phyloP scores from a whole-genome alignment of 2,113 vertebrate genomes.

The Elephas maximus region DNA sequence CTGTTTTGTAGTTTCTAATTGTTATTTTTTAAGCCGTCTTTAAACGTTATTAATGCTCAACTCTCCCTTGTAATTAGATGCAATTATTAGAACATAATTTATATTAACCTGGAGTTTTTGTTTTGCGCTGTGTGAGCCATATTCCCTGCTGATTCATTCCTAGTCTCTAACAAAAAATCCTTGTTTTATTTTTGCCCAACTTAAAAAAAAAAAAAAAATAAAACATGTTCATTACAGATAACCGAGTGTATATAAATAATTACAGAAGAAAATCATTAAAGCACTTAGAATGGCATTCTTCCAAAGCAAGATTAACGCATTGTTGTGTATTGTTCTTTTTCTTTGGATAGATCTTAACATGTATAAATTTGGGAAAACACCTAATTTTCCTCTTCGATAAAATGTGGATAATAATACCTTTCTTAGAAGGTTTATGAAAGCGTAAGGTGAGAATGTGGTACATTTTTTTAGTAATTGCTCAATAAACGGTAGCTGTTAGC shows the following conservation, averaged over 20 bases:
- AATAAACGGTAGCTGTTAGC: neutral
- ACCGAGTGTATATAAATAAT: neutral
- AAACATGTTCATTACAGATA: conserved; percentile 5
- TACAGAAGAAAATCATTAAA: conserved; percentile 20
- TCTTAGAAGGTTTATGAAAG: neutral
- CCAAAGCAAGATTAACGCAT: neutral
- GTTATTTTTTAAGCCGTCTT: conserved; percentile 44
- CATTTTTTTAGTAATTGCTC: neutral
- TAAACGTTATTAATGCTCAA: conserved; percentile 54
- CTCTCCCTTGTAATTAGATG: conserved; percentile 62
- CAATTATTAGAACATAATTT: conserved; percentile 47
- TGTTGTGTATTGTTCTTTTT: neutral
- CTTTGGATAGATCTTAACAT: neutral
- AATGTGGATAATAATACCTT: neutral
- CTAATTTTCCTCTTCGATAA: conserved; percentile 16
- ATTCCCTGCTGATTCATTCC: neutral
- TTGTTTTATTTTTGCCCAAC: neutral
- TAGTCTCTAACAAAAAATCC: neutral
- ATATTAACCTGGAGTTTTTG: conserved; percentile 17
- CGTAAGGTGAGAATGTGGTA: neutral
- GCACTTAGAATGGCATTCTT: neutral
- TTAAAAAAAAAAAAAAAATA: neutral
- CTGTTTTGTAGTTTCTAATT: conserved; percentile 60
- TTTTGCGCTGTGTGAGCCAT: neutral
- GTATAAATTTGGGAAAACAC: neutral